These are phyloP conservation scores for Neoniphon sammara DNA, from an alignment of 2,797 vertebrate genomes.

Conservation along the genomic window DNA sequence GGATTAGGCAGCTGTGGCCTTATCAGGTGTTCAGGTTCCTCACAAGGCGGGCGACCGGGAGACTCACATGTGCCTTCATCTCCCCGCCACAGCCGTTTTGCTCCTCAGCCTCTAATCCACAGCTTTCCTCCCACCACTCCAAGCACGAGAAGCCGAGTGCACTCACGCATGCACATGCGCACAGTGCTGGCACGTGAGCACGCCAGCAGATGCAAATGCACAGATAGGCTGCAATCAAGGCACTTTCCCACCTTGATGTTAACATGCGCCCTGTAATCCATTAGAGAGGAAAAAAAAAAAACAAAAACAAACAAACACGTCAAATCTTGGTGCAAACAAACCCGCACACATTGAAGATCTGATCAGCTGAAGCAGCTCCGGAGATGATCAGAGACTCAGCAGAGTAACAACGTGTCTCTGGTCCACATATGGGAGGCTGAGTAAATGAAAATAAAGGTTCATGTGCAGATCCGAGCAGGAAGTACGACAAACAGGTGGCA, in stretches of 20 bases:
- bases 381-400: too few relatives aligned
- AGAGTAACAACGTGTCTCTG: not conserved
- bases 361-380: too few relatives aligned
- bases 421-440: not conserved
- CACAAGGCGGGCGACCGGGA: conserved; percentile 61
- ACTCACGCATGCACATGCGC: conserved; percentile 1
- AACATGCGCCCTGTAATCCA: too few relatives aligned
- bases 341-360: too few relatives aligned
- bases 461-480: not conserved
- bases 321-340: too few relatives aligned
- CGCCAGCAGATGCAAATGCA: conserved; percentile 9
- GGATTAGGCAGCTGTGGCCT: conserved; percentile 79
- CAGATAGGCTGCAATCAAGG: conserved; percentile 14
- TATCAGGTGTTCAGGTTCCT: conserved; percentile 77
- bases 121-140: conserved; percentile 11
- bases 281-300: too few relatives aligned
- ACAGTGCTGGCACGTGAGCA: conserved; percentile 21
- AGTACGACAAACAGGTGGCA: conserved; percentile 34
- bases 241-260: too few relatives aligned
- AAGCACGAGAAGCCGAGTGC: not conserved
- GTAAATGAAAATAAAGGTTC: not conserved
- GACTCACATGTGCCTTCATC: conserved; percentile 79
- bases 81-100: conserved; percentile 73
- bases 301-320: too few relatives aligned
- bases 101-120: conserved; percentile 67